phyloP scores from a whole-genome alignment of 2,888 invertebrate genomes.

The Nymphalis c-album region DNA sequence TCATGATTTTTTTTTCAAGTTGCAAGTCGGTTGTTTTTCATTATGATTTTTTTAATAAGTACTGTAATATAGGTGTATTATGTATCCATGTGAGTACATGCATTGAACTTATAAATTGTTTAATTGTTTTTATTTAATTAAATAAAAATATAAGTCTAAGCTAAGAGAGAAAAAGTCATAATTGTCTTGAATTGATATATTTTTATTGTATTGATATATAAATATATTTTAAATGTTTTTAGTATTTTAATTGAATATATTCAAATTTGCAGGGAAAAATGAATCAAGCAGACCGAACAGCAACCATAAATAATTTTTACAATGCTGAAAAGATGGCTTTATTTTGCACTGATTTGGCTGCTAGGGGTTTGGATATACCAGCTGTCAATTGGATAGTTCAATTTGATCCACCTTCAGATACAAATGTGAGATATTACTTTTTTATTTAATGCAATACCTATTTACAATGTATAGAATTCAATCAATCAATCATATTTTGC shows the following conservation, averaged over 20 bases:
- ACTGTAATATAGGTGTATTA: slow-evolving; percentile 94
- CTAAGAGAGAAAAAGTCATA: too few species aligned
- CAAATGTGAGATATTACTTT: slow-evolving; percentile 83
- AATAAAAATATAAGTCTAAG: too few species aligned
- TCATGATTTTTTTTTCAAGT: slow-evolving; percentile 98
- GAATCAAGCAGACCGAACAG: slow-evolving; percentile 96
- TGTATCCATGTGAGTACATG: slow-evolving; percentile 92
- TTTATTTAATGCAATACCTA: neutral
- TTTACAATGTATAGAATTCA: too few species aligned
- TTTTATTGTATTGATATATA: too few species aligned
- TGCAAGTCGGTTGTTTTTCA: slow-evolving; percentile 98
- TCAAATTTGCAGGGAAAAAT: slow-evolving; percentile 92
- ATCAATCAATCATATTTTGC: too few species aligned
- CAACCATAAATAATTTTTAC: slow-evolving; percentile 97
- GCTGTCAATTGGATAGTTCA: slow-evolving; percentile 99
- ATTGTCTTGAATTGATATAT: too few species aligned
- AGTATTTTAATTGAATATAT: neutral
- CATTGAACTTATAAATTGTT: neutral
- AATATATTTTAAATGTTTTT: too few species aligned
- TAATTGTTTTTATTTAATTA: too few species aligned
- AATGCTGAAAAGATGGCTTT: slow-evolving; percentile 94
- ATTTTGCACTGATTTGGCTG: slow-evolving; percentile 98
- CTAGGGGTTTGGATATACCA: slow-evolving; percentile 97
- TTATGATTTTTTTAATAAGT: slow-evolving; percentile 92
- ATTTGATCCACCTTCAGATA: slow-evolving; percentile 99